phyloP scores from a whole-genome alignment of 2,113 vertebrate species.

The Microcebus ravelobensis region DNA sequence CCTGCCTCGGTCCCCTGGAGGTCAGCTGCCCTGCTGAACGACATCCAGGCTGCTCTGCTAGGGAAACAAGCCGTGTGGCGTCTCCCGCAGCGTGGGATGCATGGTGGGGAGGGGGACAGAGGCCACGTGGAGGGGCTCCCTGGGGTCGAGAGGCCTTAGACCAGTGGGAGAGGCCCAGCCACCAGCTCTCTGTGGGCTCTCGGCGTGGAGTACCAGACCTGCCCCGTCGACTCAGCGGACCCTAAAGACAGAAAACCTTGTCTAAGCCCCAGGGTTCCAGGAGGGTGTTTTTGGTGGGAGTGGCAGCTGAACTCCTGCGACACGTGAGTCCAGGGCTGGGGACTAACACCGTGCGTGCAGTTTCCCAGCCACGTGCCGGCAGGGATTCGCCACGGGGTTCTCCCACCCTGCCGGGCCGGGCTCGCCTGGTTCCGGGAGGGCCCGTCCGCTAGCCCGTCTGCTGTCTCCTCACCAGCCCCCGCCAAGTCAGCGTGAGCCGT shows the following conservation, averaged over 20 bases:
- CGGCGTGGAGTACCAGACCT: not conserved
- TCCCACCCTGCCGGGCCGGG: fast-evolving
- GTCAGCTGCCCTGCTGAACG: not conserved
- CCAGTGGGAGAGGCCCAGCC: not conserved
- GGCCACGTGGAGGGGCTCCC: too few species aligned
- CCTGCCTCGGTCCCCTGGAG: not conserved
- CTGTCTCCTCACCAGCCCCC: not conserved
- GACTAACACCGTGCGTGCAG: fast-evolving
- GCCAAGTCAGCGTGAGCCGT: not conserved
- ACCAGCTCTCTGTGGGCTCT: too few species aligned
- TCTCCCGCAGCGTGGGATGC: not conserved
- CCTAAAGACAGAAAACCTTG: not conserved
- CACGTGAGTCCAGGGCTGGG: too few species aligned
- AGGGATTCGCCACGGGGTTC: fast-evolving
- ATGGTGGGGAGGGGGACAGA: fast-evolving
- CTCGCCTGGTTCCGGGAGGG: not conserved
- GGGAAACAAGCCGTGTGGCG: not conserved
- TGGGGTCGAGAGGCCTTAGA: not conserved
- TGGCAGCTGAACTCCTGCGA: not conserved
- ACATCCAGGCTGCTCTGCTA: not conserved
- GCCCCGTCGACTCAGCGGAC: not conserved
- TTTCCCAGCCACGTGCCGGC: fast-evolving
- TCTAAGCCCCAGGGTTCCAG: not conserved
- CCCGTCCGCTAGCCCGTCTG: fast-evolving
- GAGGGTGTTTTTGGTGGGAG: not conserved